phyloP scores from a whole-genome alignment of 1,140 invertebrate species.

The Dendrolimus punctatus region DNA sequence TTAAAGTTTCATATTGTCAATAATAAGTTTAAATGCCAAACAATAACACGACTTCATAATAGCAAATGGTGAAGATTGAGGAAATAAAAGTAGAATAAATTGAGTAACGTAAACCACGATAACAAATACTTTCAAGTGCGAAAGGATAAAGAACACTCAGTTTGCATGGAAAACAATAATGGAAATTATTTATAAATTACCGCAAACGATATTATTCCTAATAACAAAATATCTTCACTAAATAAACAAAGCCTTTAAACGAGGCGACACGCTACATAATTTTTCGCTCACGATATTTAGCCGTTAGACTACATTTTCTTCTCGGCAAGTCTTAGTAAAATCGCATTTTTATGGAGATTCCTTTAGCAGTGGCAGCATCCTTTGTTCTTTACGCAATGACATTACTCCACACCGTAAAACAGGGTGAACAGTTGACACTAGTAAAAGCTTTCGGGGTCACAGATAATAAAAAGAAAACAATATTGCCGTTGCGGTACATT shows the following conservation, averaged over 20 bases:
- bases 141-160: no score
- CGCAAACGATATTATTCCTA: no score
- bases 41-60: no score
- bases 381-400: slow-evolving; percentile 27
- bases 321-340: slow-evolving; percentile 12
- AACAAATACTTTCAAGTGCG: no score
- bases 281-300: slow-evolving; percentile 11
- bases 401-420: slow-evolving; percentile 52
- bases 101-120: no score
- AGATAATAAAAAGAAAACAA: slow-evolving; percentile 61
- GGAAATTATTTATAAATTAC: no score
- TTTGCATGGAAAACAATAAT: no score
- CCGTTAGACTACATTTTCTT: slow-evolving; percentile 12
- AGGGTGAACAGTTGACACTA: slow-evolving; percentile 53
- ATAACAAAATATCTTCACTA: no score
- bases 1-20: no score
- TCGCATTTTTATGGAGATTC: slow-evolving; percentile 14
- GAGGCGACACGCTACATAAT: slow-evolving; percentile 9
- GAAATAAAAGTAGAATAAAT: no score
- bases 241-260: not conserved
- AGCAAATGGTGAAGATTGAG: no score
- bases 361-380: slow-evolving; percentile 10
- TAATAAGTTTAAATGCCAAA: no score
- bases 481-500: slow-evolving; percentile 61
- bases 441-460: slow-evolving; percentile 54